Percentiles rank a stretch among this genome's conserved stretches.
phyloP scores from a whole-genome alignment of 2,888 invertebrate species.

The Spodoptera exigua region DNA sequence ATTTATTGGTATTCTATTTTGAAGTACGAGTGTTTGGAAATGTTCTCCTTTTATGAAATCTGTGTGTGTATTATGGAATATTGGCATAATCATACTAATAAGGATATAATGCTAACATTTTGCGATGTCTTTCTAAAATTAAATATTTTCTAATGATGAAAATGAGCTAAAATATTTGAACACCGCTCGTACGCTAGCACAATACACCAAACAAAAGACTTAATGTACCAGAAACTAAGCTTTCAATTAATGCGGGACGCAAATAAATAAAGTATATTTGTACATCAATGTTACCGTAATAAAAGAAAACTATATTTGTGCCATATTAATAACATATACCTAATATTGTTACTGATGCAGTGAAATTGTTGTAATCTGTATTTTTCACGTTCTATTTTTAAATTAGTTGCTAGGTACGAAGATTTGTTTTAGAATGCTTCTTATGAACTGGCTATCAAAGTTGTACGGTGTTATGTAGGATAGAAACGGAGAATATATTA shows the following conservation, averaged over 20 bases:
- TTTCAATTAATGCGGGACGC: constrained; percentile 54
- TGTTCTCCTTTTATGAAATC: constrained; percentile 18
- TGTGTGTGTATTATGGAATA: constrained; percentile 35
- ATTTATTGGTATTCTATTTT: constrained; percentile 42
- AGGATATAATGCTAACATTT: constrained; percentile 21
- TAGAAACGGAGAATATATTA: constrained; percentile 39
- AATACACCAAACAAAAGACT: constrained; percentile 18
- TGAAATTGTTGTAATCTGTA: constrained; percentile 37
- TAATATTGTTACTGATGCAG: constrained; percentile 43
- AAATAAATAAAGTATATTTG: constrained; percentile 46
- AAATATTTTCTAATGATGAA: constrained; percentile 3
- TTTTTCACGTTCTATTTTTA: constrained; percentile 42
- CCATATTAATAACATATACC: constrained; percentile 49
- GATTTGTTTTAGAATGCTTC: constrained; percentile 55
- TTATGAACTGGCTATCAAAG: constrained; percentile 27
- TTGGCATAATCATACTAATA: constrained; percentile 41
- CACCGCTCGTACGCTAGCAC: constrained; percentile 8
- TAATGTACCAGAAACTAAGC: constrained; percentile 45
- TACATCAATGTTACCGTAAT: constrained; percentile 57
- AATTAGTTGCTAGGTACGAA: constrained; percentile 55
- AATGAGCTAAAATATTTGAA: constrained; percentile 2
- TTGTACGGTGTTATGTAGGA: constrained; percentile 44
- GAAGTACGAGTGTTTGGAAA: constrained; percentile 14
- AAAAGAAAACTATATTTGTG: constrained; percentile 49
- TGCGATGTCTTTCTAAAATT: constrained; percentile 6